Percentiles rank a stretch among this genome's conserved stretches.
phyloP scores from a whole-genome alignment of 2,888 invertebrate species.

The Drosophila pseudotakahashii region DNA sequence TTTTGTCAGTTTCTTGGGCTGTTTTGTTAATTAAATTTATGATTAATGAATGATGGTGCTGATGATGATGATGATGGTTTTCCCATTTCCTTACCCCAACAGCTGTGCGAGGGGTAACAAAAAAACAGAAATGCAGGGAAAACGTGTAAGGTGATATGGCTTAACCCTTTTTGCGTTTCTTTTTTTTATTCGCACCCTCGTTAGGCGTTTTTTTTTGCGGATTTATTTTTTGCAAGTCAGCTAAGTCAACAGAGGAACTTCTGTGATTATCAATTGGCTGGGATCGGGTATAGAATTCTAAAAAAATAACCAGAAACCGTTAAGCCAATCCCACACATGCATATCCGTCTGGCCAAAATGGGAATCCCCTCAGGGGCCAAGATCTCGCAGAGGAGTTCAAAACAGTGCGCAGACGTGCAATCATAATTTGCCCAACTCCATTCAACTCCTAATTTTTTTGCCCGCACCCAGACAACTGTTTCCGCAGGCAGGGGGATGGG shows the following conservation, averaged over 20 bases:
- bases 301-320: conserved; percentile 21
- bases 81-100: conserved; percentile 65
- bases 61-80: conserved; percentile 40
- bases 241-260: conserved; percentile 64
- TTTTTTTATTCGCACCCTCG: conserved; percentile 35
- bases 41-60: conserved; percentile 60
- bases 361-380: conserved; percentile 26
- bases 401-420: conserved; percentile 52
- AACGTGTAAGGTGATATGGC: conserved; percentile 64
- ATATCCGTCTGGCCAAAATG: conserved; percentile 35
- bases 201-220: conserved; percentile 15
- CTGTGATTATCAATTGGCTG: conserved; percentile 55
- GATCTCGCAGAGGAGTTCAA: conserved; percentile 34
- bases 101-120: conserved; percentile 51
- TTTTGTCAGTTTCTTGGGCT: conserved; percentile 45
- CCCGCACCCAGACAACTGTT: conserved; percentile 43
- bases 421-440: conserved; percentile 43
- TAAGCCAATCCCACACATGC: conserved; percentile 55
- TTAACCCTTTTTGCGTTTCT: conserved; percentile 62
- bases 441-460: not conserved
- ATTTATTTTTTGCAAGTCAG: conserved; percentile 61
- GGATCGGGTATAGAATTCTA: conserved; percentile 39
- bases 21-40: conserved; percentile 75
- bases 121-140: conserved; percentile 1
- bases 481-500: not conserved